phyloP scores from a whole-genome alignment of 2,888 invertebrate genomes.

The Coenonympha arcania region DNA sequence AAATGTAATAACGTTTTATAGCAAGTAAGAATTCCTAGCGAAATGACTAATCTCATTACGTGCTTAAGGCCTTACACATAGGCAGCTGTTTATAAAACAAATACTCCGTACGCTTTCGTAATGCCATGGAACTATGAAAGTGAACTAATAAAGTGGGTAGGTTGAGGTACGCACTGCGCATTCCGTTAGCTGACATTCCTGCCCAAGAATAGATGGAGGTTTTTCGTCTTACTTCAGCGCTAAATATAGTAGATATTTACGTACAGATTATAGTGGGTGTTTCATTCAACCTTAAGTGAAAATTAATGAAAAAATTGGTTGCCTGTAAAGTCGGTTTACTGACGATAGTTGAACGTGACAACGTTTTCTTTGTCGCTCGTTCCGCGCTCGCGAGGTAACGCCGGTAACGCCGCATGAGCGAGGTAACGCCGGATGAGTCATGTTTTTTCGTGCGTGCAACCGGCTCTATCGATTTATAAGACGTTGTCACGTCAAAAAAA shows the following conservation, averaged over 20 bases:
- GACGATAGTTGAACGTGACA: too few relatives aligned
- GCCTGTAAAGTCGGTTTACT: too few relatives aligned
- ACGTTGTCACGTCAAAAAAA: too few relatives aligned
- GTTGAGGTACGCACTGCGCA: slow-evolving; percentile 14
- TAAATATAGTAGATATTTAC: neutral
- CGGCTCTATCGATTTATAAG: too few relatives aligned
- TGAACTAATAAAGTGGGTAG: slow-evolving; percentile 14
- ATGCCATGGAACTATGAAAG: slow-evolving; percentile 25
- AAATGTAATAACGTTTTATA: slow-evolving; percentile 7
- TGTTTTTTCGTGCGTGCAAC: too few relatives aligned
- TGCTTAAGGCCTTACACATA: slow-evolving; percentile 53
- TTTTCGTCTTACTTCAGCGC: slow-evolving; percentile 7
- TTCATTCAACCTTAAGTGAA: too few relatives aligned
- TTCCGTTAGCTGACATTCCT: slow-evolving; percentile 10
- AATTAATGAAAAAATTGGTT: too few relatives aligned
- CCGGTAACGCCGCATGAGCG: too few relatives aligned
- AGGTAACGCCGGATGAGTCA: too few relatives aligned
- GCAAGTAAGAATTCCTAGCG: slow-evolving; percentile 15
- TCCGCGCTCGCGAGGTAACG: too few relatives aligned
- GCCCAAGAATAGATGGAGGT: slow-evolving; percentile 6
- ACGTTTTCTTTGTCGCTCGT: too few relatives aligned
- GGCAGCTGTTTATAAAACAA: slow-evolving; percentile 69
- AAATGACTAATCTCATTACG: slow-evolving; percentile 28
- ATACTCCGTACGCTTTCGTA: slow-evolving; percentile 42
- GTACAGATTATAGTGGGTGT: too few relatives aligned